Evolutionary conservation across 2,113 vertebrate genomes (phyloP), one percentile per base, ranked within the genome.

Genomic region (Bubo bubo): DNA sequence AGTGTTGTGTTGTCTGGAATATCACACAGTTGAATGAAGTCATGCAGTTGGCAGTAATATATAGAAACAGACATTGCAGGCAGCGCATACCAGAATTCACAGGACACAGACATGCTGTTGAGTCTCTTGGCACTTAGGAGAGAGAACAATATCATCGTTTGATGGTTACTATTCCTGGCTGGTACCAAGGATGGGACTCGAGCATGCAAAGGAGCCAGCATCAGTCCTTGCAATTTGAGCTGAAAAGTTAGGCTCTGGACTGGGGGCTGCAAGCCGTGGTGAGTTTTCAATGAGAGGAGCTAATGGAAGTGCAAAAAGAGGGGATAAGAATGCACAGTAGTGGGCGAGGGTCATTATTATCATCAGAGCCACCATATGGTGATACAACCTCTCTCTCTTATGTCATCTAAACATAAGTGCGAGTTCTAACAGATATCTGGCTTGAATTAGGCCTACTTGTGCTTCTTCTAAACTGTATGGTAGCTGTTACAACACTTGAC

Each of bases 81-180:
- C 79, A 63, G 72, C 55, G 4, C 93, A 37, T 64, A 30, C 76
- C 60, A 81, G 86, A 43, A 30, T 35, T 79, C 62, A 27, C 62
- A 82, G 95, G 70, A 39, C 66, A 26, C 77, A 64, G 77, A 27
- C 56, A 14, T 0, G 21, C 87, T 93, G n/a, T 35, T 10, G 68
- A 74, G n/a, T 19, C 63, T 81, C 47, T 75, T 81, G 76, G 71
- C 87, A 53, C 84, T 88, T 17, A 10, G 34, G 64, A 64, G 43
- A 16, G 47, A 74, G 64, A 90, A 37, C 56, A 66, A 24, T 10
- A 17, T 77, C 76, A 23, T 92, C 10, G 1, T 83, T 76, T 77
- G 83, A 5, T 58, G 67, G 52, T 89, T 85, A 3, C 95, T 96
- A 35, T 90, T 96, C 58, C 91, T 90, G 84, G 52, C 80, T 90